Base-by-base conservation (phyloP, 2,888 invertebrate genomes). In the Xylota sylvarum region DNA sequence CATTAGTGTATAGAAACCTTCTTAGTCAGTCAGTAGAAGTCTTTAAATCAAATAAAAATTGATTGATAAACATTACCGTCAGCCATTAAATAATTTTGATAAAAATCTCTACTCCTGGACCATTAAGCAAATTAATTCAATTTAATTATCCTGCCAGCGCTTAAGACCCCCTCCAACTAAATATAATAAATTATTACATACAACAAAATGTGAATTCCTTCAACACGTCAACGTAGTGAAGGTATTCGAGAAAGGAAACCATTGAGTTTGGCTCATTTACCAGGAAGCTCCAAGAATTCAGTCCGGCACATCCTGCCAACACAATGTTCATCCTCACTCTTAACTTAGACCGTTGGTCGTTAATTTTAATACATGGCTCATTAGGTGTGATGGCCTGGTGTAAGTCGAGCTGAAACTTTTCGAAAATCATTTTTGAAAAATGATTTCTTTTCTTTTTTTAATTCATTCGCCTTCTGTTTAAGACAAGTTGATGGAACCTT, bases 281-380 rank as follows among this genome's bases (percentile, higher is more conserved):
- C 35, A 6, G 14, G 3, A 7, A 14, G n/a, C 50, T 50, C 19
- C 37, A 67, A 37, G 23, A 3, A n/a, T n/a, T n/a, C n/a, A n/a
- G 23, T 2, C 23, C 3, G 23, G 23, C n/a, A n/a, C n/a, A 23
- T 23, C 23, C 23, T 3, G 23, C 23, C 35, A 64, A 10, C 30
- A 32, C 30, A 56, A 14, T 56, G 14, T 19, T 37, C 12, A 10
- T 0, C 9, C 17, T 5, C 40, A 6, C 23, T n/a, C 40, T 19
- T 12, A 64, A 17, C 50, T 40, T 40, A 14, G 52, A 67, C 67
- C 50, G 23, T 55, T 40, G 67, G 40, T 67, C 37, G 50, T 67
- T 52, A 67, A 55, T 67, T n/a, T 67, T 67, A 55, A 67, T 55
- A 50, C 52, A 67, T 17, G 56, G 37, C 52, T 55, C 52, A 52